phyloP scores from a whole-genome alignment of 2,797 vertebrate genomes.

The Cyprinodon diabolis region DNA sequence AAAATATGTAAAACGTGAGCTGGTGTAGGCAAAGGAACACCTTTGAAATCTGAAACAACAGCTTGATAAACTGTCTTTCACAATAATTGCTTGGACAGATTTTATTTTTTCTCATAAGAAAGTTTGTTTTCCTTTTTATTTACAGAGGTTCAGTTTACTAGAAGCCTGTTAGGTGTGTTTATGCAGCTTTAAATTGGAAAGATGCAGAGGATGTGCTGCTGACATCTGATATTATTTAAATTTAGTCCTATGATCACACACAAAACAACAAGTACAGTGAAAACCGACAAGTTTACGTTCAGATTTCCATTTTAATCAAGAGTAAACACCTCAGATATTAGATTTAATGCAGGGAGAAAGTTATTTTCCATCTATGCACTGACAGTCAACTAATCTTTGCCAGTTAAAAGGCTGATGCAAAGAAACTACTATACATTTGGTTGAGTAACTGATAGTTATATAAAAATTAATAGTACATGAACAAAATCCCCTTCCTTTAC shows the following conservation, averaged over 20 bases:
- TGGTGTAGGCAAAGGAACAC: conserved; percentile 66
- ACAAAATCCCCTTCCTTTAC: conserved; percentile 4
- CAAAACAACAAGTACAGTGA: neutral
- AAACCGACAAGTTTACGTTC: neutral
- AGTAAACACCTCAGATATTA: neutral
- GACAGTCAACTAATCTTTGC: conserved; percentile 3
- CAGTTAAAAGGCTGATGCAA: neutral
- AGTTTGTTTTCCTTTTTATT: conserved; percentile 30
- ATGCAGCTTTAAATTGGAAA: neutral
- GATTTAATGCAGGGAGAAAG: neutral
- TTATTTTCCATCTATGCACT: neutral
- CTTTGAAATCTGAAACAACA: conserved; percentile 77
- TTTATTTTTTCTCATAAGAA: conserved; percentile 17
- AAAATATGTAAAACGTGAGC: conserved; percentile 68
- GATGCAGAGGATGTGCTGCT: neutral
- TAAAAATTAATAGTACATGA: conserved; percentile 15
- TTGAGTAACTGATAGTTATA: conserved; percentile 13
- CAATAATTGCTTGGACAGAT: conserved; percentile 56
- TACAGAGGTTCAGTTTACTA: conserved; percentile 33
- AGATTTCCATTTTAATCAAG: conserved; percentile 6
- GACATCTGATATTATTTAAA: conserved; percentile 6
- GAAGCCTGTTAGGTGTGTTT: conserved; percentile 23
- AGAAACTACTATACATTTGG: neutral
- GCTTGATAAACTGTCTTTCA: conserved; percentile 72
- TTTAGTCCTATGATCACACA: neutral